Evolutionary conservation across 2,113 vertebrate genomes (phyloP).

Genomic region (Marcusenius ussheri): DNA sequence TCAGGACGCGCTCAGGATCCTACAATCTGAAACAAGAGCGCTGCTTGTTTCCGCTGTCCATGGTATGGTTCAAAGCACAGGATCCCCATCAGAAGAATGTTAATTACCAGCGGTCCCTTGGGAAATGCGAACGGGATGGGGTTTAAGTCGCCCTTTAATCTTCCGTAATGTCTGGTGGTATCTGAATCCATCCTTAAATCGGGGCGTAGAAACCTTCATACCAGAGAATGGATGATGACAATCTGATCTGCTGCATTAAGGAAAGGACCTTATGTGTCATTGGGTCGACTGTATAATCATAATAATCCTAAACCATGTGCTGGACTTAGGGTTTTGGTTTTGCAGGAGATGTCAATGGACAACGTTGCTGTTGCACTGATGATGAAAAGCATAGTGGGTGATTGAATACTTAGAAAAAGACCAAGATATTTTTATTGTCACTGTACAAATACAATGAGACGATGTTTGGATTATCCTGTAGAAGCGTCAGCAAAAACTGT

Average conservation of each 20-base stretch:
- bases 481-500: neutral
- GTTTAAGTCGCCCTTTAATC: conserved; percentile 9
- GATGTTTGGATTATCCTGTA: neutral
- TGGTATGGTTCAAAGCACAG: conserved; percentile 38
- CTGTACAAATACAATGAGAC: neutral
- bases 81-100: conserved; percentile 49
- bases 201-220: neutral
- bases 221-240: neutral
- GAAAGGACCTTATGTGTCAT: neutral
- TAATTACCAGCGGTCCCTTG: conserved; percentile 50
- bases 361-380: neutral
- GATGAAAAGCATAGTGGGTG: neutral
- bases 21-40: conserved; percentile 46
- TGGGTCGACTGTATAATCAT: neutral
- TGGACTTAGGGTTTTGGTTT: neutral
- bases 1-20: neutral
- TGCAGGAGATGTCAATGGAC: neutral
- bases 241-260: neutral
- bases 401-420: neutral
- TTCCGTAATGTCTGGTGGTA: conserved; percentile 11
- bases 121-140: conserved; percentile 28
- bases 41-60: conserved; percentile 50
- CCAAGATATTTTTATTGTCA: neutral
- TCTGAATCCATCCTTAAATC: conserved; percentile 11
- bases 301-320: neutral